Evolutionary conservation across 2,888 invertebrate species (phyloP).

Genomic region (Meliscaeva auricollis): DNA sequence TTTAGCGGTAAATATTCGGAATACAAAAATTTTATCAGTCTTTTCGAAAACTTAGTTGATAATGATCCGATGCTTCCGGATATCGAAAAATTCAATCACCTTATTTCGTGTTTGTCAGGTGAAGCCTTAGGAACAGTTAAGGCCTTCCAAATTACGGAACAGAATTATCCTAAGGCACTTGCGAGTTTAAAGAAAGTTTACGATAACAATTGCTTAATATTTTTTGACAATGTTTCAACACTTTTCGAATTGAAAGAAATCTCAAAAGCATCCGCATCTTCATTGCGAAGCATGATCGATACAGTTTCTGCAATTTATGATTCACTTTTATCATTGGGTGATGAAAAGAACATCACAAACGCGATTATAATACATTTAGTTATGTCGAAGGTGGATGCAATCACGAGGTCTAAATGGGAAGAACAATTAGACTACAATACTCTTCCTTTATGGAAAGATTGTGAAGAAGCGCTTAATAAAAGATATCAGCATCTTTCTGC

Average conservation of each 20-base stretch:
- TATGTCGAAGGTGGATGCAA: constrained; percentile 60
- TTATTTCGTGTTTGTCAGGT: constrained; percentile 59
- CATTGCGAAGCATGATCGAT: constrained; percentile 70
- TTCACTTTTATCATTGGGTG: constrained; percentile 64
- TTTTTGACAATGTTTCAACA: constrained; percentile 40
- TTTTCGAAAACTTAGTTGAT: background rate
- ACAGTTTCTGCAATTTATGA: constrained; percentile 63
- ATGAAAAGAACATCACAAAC: constrained; percentile 66
- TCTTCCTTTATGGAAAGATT: constrained; percentile 62
- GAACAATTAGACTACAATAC: constrained; percentile 55
- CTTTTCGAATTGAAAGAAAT: constrained; percentile 71
- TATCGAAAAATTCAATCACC: constrained; percentile 50
- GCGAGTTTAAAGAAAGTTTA: constrained; percentile 13
- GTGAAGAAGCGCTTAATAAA: constrained; percentile 51
- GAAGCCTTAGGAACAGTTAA: constrained; percentile 64
- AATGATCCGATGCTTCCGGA: constrained; percentile 30
- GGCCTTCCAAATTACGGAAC: constrained; percentile 45
- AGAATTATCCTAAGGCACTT: constrained; percentile 53
- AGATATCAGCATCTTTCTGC: constrained; percentile 54
- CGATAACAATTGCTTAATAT: background rate
- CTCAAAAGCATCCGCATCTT: constrained; percentile 58
- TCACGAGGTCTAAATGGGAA: constrained; percentile 22
- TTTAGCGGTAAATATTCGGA: no score
- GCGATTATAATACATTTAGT: constrained; percentile 72
- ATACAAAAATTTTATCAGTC: no score